Evolutionary conservation across 2,113 vertebrate genomes (phyloP), one percentile per base, ranked within the genome.

Genomic region (Poicephalus gulielmi): DNA sequence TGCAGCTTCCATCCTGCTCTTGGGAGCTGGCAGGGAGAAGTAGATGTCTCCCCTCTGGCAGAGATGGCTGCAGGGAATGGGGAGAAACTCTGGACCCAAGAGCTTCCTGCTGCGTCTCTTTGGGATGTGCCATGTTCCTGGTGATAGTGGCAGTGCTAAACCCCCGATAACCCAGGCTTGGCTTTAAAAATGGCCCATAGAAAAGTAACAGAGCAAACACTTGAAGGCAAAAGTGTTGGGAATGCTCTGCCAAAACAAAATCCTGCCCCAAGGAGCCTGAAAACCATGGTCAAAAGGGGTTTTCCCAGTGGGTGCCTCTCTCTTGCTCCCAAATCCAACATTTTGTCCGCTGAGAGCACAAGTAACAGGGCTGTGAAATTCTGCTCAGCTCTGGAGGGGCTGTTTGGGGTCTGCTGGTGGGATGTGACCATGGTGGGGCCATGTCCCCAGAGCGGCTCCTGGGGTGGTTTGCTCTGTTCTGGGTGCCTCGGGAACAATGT

Each of bases 401-500:
- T 44, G 0, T 83, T 69, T 55, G 41, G 63, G 46, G 47, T 63
- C 49, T 75, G 44, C 47, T 57, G 73, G 27, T 57, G 43, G 73
- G 55, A 39, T 30, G 70, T 78, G 55, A 16, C 46, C 49, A 11
- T 11, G 13, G 13, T 30, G 35, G 35, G 37, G 33, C 3, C 2
- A 4, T 49, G n/a, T n/a, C 18, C 13, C 8, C 9, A 18, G 52
- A 18, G 28, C 6, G 13, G 39, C 24, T 66, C 5, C 68, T n/a
- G 73, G 71, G 15, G 2, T 60, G 20, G 4, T 68, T 53, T 49
- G 35, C 27, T 76, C 35, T 6, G 9, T 33, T 52, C 20, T 55
- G 15, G 37, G 41, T 31, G 22, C 44, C 52, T 64, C 0, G 0
- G 44, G 20, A 70, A 16, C 43, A n/a, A 4, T 1, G 0, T 39